Base-by-base conservation (phyloP, 2,113 vertebrate species). In the Falcunculus frontatus region DNA sequence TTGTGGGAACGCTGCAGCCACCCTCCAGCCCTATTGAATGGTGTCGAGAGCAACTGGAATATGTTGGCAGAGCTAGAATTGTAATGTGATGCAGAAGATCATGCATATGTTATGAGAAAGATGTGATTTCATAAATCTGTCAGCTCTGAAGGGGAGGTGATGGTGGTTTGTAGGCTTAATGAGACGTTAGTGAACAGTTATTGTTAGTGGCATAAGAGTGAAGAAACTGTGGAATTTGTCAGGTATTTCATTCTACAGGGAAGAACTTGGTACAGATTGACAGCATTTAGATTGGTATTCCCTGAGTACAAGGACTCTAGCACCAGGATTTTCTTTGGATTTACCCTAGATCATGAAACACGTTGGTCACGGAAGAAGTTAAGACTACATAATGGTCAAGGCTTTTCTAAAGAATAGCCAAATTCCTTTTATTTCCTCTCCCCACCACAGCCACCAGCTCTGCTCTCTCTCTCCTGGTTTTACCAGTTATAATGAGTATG, bases 111-210 rank as follows among this genome's bases (percentile, higher is more conserved):
- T 93, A 70, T 50, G 29, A 85, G 76, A 72, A 94, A 93, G 74
- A 75, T 32, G 44, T 72, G 77, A 87, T 93, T 93, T 91, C 62
- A 82, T 91, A 78, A 87, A 79, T 79, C 65, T 89, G 86, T 92
- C 81, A 89, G 81, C 69, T 82, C 52, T 37, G 49, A 90, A 87
- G 84, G 81, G 77, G 81, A 87, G 70, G 57, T 91, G 92, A 60
- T 89, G 13, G 7, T 84, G 52, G 69, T 85, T 96, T 97, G 81
- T 95, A 89, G 95, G 74, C 70, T 94, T 93, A 87, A 84, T 87
- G 78, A 94, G 57, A 89, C 1, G 2, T 82, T 87, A 72, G 69
- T 60, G 78, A 83, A 73, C 83, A 87, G 70, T 68, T 81, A 84
- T 94, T 81, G 84, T 96, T 87, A 64, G 74, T 64, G 90, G 62